Conservation (phyloP, 2,888 invertebrate genomes). For the Orchesella flavescens region DNA sequence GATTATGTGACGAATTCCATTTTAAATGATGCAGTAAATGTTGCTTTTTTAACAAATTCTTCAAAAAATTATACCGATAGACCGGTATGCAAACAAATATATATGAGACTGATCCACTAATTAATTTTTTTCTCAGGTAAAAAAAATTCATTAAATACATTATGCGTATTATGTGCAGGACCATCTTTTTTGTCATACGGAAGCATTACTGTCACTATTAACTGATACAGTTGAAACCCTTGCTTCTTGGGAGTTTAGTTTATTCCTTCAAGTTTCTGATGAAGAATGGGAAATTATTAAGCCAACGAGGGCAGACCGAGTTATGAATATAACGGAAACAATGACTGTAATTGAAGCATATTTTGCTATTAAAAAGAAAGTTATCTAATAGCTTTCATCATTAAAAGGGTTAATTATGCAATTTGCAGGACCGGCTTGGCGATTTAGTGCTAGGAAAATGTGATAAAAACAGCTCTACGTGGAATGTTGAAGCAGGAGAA, state of each 20-base stretch:
- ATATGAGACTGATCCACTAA: no score
- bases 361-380: background rate
- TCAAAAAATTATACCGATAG: conserved; percentile 77
- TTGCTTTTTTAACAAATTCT: conserved; percentile 84
- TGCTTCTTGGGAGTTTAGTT: conserved; percentile 81
- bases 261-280: conserved; percentile 84
- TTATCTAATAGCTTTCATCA: background rate
- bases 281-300: conserved; percentile 90
- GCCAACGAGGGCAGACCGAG: conserved; percentile 81
- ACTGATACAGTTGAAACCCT: conserved; percentile 82
- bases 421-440: conserved; percentile 18
- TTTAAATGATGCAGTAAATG: conserved; percentile 85
- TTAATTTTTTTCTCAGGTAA: no score
- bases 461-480: conserved; percentile 61
- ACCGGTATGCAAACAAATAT: conserved; percentile 29
- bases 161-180: conserved; percentile 75
- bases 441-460: conserved; percentile 52
- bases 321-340: conserved; percentile 79
- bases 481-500: conserved; percentile 69
- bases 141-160: conserved; percentile 8
- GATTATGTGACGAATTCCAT: conserved; percentile 72
- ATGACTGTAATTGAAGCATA: conserved; percentile 78
- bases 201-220: conserved; percentile 81
- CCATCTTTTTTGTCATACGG: conserved; percentile 81
- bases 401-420: no score